Evolutionary conservation across 2,888 invertebrate species (phyloP), one percentile per base, ranked within the genome.

Genomic region (Microchrysa polita): DNA sequence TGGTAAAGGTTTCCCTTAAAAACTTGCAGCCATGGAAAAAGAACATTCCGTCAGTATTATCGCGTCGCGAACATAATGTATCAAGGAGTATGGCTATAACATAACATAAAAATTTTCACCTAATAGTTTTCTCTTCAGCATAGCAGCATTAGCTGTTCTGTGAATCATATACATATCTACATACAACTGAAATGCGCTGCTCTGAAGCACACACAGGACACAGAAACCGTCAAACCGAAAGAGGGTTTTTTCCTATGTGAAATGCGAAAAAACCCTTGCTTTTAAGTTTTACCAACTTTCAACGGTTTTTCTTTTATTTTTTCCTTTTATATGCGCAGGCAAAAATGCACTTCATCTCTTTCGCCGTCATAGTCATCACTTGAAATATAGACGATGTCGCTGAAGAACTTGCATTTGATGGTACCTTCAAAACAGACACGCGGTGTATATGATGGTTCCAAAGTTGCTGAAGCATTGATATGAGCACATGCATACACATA

Each of bases 301-400:
- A n/a, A 48, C 42, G 42, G 7, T 5, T 48, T 48, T 65, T 65
- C 44, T 48, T 65, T 65, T 65, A 48, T 65, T 65, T 44, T 44
- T 22, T n/a, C n/a, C n/a, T n/a, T n/a, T n/a, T n/a, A n/a, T n/a
- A n/a, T n/a, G 14, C 44, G 65, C 65, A 20, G 48, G 40, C 16
- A 65, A 65, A n/a, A n/a, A 65, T 65, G 65, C 65, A 65, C 65
- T 65, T 65, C 65, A 65, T 65, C 44, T 48, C 65, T 65, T 44
- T 2, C 48, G 48, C 65, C 65, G 14, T 65, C 65, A 22, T 20
- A 65, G 48, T 22, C 65, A 48, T 65, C 65, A 65, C 48, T 22
- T 18, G 65, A 23, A 65, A 65, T n/a, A n/a, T 65, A 44, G 44
- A 44, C 48, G 44, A 44, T 44, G 44, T 48, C 16, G 48, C 16